Evolutionary conservation across 2,797 vertebrate species (phyloP), one percentile per base, ranked within the genome.

Genomic region (Botia almorhae): DNA sequence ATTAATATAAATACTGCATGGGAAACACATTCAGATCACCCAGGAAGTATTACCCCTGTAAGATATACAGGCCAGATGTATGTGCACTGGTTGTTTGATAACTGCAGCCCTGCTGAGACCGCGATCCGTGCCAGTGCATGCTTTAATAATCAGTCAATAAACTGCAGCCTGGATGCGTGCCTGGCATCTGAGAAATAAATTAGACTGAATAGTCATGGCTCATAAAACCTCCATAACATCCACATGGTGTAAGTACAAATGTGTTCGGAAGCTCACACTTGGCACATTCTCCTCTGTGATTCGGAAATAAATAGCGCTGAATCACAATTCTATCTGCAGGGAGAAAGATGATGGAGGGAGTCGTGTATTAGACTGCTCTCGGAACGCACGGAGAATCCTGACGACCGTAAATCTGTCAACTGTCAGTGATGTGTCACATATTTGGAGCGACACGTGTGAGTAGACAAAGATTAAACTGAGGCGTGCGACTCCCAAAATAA

Each of bases 101-200:
- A 80, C 55, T 58, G 73, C 39, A 36, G 10, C 64, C 67, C 58
- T 68, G 67, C 72, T 70, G 69, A 76, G 74, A 69, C 50, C 75
- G 64, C 69, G 74, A 82, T 71, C 70, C 76, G 58, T 58, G 58
- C 70, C 69, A 74, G 79, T 71, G 69, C 53, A 63, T 67, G 76
- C 72, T 76, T 76, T 84, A 76, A 76, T 84, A 80, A 72, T 80
- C 71, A 36, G 51, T 77, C 80, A 69, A 68, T 84, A 68, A 80
- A 76, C 33, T 65, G 55, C 72, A 39, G 58, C 55, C 78, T 84
- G 82, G 69, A 81, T 56, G 74, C 61, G 78, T 80, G 82, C 68
- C 74, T 81, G 33, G 78, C 65, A 78, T 81, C 39, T 68, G 50
- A 67, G 64, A 81, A 77, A 83, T 71, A 80, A 71, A 76, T 71